phyloP scores from a whole-genome alignment of 2,888 invertebrate genomes.

The Mayetiola destructor region DNA sequence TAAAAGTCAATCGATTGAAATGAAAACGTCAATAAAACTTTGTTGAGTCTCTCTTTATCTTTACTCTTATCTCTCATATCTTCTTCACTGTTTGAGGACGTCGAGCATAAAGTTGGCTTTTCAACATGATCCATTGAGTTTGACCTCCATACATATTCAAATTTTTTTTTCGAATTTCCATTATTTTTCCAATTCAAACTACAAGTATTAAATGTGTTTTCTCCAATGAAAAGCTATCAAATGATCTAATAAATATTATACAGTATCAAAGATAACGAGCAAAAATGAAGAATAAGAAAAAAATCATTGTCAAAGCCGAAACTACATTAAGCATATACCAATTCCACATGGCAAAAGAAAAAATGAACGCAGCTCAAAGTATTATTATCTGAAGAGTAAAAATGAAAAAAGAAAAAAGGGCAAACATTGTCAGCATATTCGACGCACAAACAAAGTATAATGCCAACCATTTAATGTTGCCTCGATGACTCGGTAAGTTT shows the following conservation, averaged over 20 bases:
- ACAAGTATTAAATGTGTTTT: no score
- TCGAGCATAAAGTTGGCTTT: not conserved
- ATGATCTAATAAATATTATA: slow-evolving; percentile 6
- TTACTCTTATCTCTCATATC: no score
- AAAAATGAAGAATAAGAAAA: not conserved
- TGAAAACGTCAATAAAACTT: not conserved
- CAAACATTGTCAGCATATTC: slow-evolving; percentile 6
- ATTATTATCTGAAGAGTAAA: not conserved
- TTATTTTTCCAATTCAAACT: no score
- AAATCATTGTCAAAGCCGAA: no score
- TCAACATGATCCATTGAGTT: slow-evolving; percentile 7
- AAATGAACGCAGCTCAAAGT: no score
- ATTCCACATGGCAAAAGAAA: not conserved
- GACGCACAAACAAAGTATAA: not conserved
- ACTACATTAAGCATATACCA: not conserved
- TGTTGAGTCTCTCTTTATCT: not conserved
- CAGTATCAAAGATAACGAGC: slow-evolving; percentile 6
- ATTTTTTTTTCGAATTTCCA: no score
- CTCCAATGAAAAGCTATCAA: no score
- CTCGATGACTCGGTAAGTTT: not conserved
- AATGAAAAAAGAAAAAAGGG: not conserved
- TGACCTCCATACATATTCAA: no score
- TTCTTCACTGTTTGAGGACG: not conserved
- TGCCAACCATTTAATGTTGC: not conserved
- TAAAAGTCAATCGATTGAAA: no score